Evolutionary conservation across 2,797 vertebrate species (phyloP), one percentile per base, ranked within the genome.

Genomic region (Merluccius polli): DNA sequence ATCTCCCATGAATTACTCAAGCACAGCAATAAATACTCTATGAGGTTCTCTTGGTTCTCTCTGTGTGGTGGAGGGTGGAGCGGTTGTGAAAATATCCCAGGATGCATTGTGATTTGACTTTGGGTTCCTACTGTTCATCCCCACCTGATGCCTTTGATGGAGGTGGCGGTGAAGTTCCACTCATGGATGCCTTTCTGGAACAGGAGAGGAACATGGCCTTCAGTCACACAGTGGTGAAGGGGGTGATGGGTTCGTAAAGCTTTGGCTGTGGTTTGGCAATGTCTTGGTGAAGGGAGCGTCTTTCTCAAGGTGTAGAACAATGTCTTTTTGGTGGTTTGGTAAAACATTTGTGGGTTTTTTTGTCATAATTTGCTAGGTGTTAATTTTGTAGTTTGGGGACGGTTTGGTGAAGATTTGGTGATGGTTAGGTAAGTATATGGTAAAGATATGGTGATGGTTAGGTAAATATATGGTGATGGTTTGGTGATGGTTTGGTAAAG

Each of bases 141-240:
- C 24, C 88, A 98, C 97, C 97, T 99, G 87, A 99, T 96, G 90
- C 97, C 96, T 89, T 95, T 97, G 86, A 99, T 95, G 79, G 97
- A 97, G 83, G 93, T 93, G 13, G 95, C 93, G 71, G 94, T 95
- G 88, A 99, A 99, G 93, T 97, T 98, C 97, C 98, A 99, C 85
- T 98, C 96, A 0, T 97, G 95, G 84, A 97, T 97, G 76, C 96
- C 95, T 86, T 96, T 97, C 97, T 98, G 87, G 79, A 82, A 88
- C 3, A 9, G 79, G 73, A 24, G 9, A 65, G 59, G 24, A 65
- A 27, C 12, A 65, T 4, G 10, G 0, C 48, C 21, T 52, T 52
- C 48, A 52, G 48, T 52, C 7, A 21, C 48, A 52, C 6, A 52
- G 48, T 52, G 18, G 48, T n/a, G 3, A 52, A n/a, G n/a, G n/a